Evolutionary conservation across 2,797 vertebrate genomes (phyloP), one percentile per base, ranked within the genome.

Genomic region (Poecilia gillii): DNA sequence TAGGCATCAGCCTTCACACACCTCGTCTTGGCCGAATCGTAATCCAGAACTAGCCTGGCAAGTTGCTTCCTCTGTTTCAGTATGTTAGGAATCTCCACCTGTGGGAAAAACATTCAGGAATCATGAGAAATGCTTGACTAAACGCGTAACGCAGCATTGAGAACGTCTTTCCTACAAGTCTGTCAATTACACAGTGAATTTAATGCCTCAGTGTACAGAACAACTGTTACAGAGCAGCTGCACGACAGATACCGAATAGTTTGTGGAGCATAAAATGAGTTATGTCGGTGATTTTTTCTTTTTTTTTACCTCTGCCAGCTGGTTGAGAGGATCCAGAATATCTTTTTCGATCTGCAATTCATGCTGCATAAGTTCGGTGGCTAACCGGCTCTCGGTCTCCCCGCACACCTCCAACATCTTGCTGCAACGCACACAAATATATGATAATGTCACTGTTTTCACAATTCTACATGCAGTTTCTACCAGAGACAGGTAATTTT

Each of bases 71-170:
- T 97, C 93, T 98, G 98, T 86, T 98, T 99, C 72, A 98, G 95
- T 84, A 99, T 98, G 90, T 99, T 99, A 0, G 98, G 99, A 88
- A 99, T 99, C 39, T 99, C 99, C 41, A 97, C 87, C 99, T 99
- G 80, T 49, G 88, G 89, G 0, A 45, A 78, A 57, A 85, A 87
- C 23, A 55, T 47, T 5, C 51, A 74, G 68, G 31, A 68, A 39
- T 33, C 53, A 64, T 45, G 43, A 76, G 6, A 51, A 59, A 45
- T 43, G 6, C 49, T 49, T 36, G 39, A 78, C 14, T 1, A n/a
- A 31, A 79, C 28, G 13, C 0, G 25, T 43, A 57, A 23, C 77
- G 76, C 28, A 78, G 45, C n/a, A n/a, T 33, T 43, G 41, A 64
- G 6, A 43, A 41, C 11, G 72, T 57, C 39, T 73, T 77, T 80